Evolutionary conservation across 2,888 invertebrate species (phyloP), one percentile per base, ranked within the genome.

Genomic region (Osedax frankpressi): DNA sequence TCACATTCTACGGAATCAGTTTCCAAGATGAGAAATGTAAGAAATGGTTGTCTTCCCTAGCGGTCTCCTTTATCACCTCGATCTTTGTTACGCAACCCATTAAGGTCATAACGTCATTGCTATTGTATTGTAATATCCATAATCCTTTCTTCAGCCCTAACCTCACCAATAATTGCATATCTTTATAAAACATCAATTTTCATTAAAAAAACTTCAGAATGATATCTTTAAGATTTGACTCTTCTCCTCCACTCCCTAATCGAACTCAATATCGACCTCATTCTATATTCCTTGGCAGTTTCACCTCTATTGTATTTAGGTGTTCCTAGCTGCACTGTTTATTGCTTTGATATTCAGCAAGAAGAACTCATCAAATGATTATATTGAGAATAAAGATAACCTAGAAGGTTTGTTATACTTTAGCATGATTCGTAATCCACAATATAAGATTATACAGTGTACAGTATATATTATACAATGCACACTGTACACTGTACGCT

Each of bases 81-180:
- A 80, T 86, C 2, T 82, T 87, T 75, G 75, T 87, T 25, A 86
- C 86, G 3, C 86, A 87, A 75, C 86, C 86, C 0, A 80, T 86
- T 62, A 86, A 87, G 82, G 86, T 86, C 75, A 19, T 44, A 44
- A 19, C 19, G 6, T 44, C 11, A 44, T 19, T 19, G 11, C 6
- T 44, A 44, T 19, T 19, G 44, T 44, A 44, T 11, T 24, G 74
- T 86, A 82, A 85, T 86, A 73, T 78, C 84, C 78, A 77, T 84
- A 67, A n/a, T n/a, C n/a, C n/a, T n/a, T n/a, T n/a, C n/a, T n/a
- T n/a, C n/a, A n/a, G n/a, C n/a, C n/a, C n/a, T n/a, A n/a, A n/a
- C n/a, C n/a, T n/a, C n/a, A n/a, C n/a, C n/a, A n/a, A n/a, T n/a
- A n/a, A n/a, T n/a, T n/a, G n/a, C n/a, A n/a, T n/a, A n/a, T n/a